phyloP scores from a whole-genome alignment of 2,113 vertebrate genomes.

The Leptodactylus fuscus region DNA sequence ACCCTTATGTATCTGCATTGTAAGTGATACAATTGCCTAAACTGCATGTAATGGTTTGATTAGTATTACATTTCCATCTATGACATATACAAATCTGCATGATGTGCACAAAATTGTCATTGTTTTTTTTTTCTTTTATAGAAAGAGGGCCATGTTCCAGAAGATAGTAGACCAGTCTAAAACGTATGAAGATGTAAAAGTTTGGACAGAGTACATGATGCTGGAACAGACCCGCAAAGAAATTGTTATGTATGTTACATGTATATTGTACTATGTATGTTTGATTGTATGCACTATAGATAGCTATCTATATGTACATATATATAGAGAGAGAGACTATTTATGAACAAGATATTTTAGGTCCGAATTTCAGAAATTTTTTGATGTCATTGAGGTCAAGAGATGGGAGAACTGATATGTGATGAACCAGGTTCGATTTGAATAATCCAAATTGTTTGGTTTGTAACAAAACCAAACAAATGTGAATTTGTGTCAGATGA shows the following conservation, averaged over 20 bases:
- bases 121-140: slow-evolving; percentile 61
- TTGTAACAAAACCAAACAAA: too few relatives aligned
- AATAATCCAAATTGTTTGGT: too few relatives aligned
- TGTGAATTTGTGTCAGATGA: too few relatives aligned
- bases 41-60: neutral
- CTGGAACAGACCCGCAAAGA: slow-evolving; percentile 95
- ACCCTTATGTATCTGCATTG: neutral
- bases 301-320: too few relatives aligned
- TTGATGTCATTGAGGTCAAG: too few relatives aligned
- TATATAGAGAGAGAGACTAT: too few relatives aligned
- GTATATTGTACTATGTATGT: too few relatives aligned
- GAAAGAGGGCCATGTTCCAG: slow-evolving; percentile 97
- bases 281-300: neutral
- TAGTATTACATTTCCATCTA: neutral
- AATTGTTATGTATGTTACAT: slow-evolving; percentile 90
- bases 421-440: too few relatives aligned
- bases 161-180: slow-evolving; percentile 96
- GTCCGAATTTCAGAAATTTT: too few relatives aligned
- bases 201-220: slow-evolving; percentile 92
- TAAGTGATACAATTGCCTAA: neutral
- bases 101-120: neutral
- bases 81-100: neutral
- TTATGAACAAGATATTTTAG: too few relatives aligned
- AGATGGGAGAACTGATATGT: too few relatives aligned
- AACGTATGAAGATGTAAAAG: slow-evolving; percentile 79